Conservation (phyloP, 2,888 invertebrate species). For the Meteorus colon region DNA sequence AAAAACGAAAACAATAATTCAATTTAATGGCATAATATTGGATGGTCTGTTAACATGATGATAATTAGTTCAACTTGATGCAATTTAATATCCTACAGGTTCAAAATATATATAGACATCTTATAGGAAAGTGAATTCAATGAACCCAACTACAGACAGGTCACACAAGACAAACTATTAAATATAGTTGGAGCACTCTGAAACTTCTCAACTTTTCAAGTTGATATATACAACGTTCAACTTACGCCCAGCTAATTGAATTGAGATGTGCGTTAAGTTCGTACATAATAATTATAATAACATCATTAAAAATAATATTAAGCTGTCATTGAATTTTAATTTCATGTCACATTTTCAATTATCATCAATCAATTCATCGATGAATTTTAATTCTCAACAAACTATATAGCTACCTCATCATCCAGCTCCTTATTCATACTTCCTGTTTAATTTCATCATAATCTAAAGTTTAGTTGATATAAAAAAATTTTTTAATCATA, state of each 20-base stretch:
- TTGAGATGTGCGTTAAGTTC: not conserved
- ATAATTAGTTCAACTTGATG: not conserved
- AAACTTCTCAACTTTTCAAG: not conserved
- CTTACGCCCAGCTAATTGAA: not conserved
- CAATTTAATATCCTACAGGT: not conserved
- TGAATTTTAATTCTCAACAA: not conserved
- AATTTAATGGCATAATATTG: not conserved
- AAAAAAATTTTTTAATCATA: not conserved
- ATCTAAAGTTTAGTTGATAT: not conserved
- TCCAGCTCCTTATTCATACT: not conserved
- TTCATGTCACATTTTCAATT: not conserved
- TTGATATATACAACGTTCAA: not conserved
- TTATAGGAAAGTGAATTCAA: not conserved
- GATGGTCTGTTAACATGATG: not conserved
- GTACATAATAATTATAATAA: not conserved
- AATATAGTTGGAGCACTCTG: not conserved
- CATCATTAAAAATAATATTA: not conserved
- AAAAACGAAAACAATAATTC: too few relatives aligned
- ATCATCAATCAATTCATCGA: not conserved
- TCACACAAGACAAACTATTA: not conserved
- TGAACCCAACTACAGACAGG: not conserved
- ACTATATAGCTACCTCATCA: not conserved
- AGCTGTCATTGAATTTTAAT: not conserved
- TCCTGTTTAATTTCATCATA: not conserved
- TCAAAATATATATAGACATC: not conserved